phyloP scores from a whole-genome alignment of 2,888 invertebrate genomes.

The Sphaerophoria rueppellii region DNA sequence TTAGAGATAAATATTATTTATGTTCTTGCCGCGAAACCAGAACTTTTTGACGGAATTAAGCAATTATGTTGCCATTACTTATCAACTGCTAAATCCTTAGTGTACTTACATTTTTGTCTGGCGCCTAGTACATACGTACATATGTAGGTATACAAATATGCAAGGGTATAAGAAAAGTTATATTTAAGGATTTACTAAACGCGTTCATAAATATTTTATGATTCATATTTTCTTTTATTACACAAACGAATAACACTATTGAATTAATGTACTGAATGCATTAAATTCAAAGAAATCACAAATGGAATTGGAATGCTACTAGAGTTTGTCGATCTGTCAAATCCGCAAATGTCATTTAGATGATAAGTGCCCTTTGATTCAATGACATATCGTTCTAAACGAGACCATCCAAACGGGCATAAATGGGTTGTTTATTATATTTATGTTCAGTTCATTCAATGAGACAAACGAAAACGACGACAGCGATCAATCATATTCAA shows the following conservation, averaged over 20 bases:
- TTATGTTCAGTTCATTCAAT: not conserved
- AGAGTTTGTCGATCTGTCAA: not conserved
- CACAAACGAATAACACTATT: too few relatives aligned
- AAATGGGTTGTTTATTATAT: not conserved
- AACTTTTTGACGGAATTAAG: not conserved
- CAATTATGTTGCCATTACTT: not conserved
- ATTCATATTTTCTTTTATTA: too few relatives aligned
- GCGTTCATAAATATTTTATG: too few relatives aligned
- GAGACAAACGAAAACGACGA: not conserved
- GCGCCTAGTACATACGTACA: not conserved
- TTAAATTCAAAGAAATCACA: too few relatives aligned
- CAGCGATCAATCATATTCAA: slow-evolving; percentile 1
- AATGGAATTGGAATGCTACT: too few relatives aligned
- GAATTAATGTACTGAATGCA: too few relatives aligned
- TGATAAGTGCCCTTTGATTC: too few relatives aligned
- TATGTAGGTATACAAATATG: not conserved
- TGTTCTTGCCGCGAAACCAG: not conserved
- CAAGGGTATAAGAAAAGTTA: too few relatives aligned
- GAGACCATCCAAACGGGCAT: not conserved
- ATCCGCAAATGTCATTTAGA: not conserved
- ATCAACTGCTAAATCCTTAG: not conserved
- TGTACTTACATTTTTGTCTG: not conserved
- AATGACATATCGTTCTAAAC: not conserved
- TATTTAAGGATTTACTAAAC: too few relatives aligned
- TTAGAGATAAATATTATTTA: not conserved